Base-by-base conservation (phyloP, 2,888 invertebrate species). In the Torymus tubicola region DNA sequence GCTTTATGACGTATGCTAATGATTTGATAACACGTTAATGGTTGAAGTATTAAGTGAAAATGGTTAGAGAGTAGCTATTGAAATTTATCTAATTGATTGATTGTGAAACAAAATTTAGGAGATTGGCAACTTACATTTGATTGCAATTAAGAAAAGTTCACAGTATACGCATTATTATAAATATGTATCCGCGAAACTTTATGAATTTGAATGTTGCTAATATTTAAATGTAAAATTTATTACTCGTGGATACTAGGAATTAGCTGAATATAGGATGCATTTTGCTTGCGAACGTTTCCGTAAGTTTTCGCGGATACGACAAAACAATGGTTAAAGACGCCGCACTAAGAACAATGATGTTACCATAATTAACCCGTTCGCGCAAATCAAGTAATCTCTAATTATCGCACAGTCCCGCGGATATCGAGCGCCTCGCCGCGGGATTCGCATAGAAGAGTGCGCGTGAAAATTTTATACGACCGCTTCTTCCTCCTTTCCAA, bases 231-330 rank as follows among this genome's bases (percentile, higher is more conserved):
- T 42, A 8, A 42, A 42, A 42, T 8, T 42, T 42, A 8, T 42
- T 42, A 42, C 8, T 42, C 42, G 8, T 8, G 42, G 8, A 8
- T 42, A 42, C 42, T 42, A 42, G 42, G 42, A 42, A 42, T 42
- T 53, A 18, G 64, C 42, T 16, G 16, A 16, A 57, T 1, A 12
- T 21, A 58, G 74, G 58, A 65, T 31, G 52, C 16, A 53, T n/a
- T 74, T 74, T 50, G 24, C 50, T 31, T 77, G 77, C 8, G 77
- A 77, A 69, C 65, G 55, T 80, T 72, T 63, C 57, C 67, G 75
- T n/a, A 57, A 71, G 68, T 68, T 57, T 68, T 68, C 72, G 57
- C 16, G 13, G 55, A n/a, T 53, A 4, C 8, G 31, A 16, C 16
- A 10, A 18, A 68, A 67, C 12, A 67, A 80, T 55, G 75, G 55